phyloP scores from a whole-genome alignment of 2,113 vertebrate species.

The Cromileptes altivelis region DNA sequence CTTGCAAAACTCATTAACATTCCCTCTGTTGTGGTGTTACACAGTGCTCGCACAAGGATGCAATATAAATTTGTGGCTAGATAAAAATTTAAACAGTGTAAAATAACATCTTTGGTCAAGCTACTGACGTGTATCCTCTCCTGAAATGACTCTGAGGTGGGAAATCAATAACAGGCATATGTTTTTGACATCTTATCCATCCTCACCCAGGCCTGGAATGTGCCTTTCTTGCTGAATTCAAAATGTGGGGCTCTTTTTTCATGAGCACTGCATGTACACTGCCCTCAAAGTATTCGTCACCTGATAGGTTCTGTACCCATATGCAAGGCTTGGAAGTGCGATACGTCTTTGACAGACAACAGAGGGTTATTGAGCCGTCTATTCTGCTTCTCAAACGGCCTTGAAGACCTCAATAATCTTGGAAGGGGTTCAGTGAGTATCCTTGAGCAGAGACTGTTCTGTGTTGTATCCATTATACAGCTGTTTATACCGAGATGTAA shows the following conservation, averaged over 20 bases:
- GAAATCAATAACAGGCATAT: slow-evolving; percentile 33
- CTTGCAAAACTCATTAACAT: slow-evolving; percentile 38
- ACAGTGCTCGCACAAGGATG: slow-evolving; percentile 1
- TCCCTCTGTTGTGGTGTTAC: slow-evolving; percentile 12
- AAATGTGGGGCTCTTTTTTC: slow-evolving; percentile 31
- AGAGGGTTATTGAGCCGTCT: slow-evolving; percentile 60
- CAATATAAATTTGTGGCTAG: not conserved
- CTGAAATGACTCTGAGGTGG: slow-evolving; percentile 31
- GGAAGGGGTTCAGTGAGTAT: slow-evolving; percentile 26
- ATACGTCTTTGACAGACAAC: slow-evolving; percentile 42
- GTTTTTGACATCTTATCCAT: slow-evolving; percentile 55
- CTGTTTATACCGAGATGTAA: slow-evolving; percentile 64
- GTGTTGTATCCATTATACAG: slow-evolving; percentile 47
- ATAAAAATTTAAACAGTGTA: slow-evolving; percentile 19
- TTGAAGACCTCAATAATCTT: slow-evolving; percentile 46
- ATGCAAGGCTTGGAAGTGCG: slow-evolving; percentile 12
- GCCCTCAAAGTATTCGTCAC: slow-evolving; percentile 32
- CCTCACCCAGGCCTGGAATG: slow-evolving; percentile 61
- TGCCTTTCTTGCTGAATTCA: slow-evolving; percentile 29
- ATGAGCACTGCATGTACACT: slow-evolving; percentile 5
- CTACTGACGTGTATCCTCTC: slow-evolving; percentile 1
- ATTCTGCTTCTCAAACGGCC: slow-evolving; percentile 46
- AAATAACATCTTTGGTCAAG: slow-evolving; percentile 4
- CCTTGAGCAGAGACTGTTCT: slow-evolving; percentile 41
- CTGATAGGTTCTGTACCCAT: slow-evolving; percentile 32